Percentiles rank a stretch among this genome's conserved stretches.
phyloP scores from a whole-genome alignment of 2,797 vertebrate species.

The Notolepis coatsorum region DNA sequence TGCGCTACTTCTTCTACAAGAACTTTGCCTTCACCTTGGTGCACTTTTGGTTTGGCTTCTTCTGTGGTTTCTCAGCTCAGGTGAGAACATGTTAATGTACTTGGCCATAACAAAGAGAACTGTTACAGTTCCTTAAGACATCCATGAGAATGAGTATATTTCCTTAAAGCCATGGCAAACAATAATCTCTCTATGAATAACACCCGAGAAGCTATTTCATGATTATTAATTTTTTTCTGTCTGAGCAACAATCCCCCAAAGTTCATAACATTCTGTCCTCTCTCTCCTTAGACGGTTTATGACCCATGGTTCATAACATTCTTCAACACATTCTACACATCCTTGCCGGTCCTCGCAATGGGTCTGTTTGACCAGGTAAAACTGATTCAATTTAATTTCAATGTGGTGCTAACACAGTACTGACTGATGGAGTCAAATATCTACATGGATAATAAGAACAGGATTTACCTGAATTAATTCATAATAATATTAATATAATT shows the following conservation, averaged over 20 bases:
- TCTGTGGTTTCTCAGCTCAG: slow-evolving; percentile 89
- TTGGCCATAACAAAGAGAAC: not conserved
- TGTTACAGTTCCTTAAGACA: not conserved
- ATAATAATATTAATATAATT: not conserved
- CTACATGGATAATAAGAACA: too few relatives aligned
- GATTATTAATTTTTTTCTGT: not conserved
- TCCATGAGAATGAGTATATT: too few relatives aligned
- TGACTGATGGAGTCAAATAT: too few relatives aligned
- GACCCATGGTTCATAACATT: slow-evolving; percentile 91
- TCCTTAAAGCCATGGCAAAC: too few relatives aligned
- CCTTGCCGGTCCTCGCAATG: slow-evolving; percentile 88
- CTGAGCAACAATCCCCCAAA: not conserved
- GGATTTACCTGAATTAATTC: too few relatives aligned
- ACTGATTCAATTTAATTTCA: slow-evolving; percentile 14
- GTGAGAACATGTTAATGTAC: slow-evolving; percentile 54
- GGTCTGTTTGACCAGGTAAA: slow-evolving; percentile 90
- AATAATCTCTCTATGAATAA: too few relatives aligned
- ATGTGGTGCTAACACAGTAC: too few relatives aligned
- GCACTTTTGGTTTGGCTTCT: slow-evolving; percentile 90
- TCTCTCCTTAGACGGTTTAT: slow-evolving; percentile 84
- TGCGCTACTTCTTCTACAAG: slow-evolving; percentile 91
- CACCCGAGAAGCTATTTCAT: too few relatives aligned
- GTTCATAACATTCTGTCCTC: not conserved
- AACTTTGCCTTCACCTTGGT: slow-evolving; percentile 88
- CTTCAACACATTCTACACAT: slow-evolving; percentile 90